Evolutionary conservation across 2,888 invertebrate species (phyloP).

Genomic region (Tipula lateralis): DNA sequence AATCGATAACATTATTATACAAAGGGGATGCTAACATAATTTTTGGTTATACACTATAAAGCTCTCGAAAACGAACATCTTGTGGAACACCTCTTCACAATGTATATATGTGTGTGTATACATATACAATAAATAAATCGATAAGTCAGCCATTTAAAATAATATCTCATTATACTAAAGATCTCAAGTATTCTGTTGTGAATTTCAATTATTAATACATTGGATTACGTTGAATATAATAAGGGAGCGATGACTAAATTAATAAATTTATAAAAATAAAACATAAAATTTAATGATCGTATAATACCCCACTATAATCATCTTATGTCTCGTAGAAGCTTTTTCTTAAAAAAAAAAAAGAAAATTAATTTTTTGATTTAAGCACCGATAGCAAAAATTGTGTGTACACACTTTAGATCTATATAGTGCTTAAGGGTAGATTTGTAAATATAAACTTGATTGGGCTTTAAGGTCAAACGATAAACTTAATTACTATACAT

Average conservation of each 20-base stretch:
- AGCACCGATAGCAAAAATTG: neutral
- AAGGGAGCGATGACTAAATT: neutral
- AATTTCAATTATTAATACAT: neutral
- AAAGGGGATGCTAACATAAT: no score
- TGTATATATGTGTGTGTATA: no score
- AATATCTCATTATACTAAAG: neutral
- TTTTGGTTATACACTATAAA: no score
- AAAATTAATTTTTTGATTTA: neutral
- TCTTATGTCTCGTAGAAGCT: neutral
- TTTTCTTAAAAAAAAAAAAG: neutral
- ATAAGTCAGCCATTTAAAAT: neutral
- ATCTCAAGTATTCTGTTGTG: neutral
- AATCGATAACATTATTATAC: neutral
- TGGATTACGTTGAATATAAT: no score
- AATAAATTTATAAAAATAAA: neutral
- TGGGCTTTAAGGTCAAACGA: neutral
- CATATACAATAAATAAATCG: neutral
- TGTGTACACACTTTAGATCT: neutral
- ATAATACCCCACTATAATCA: neutral
- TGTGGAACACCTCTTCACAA: neutral
- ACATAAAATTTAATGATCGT: conserved; percentile 3
- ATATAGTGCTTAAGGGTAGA: neutral
- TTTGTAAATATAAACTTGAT: neutral
- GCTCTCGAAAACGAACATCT: neutral
- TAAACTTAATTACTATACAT: neutral